Evolutionary conservation across 2,113 vertebrate genomes (phyloP).

Genomic region (Eira barbara): DNA sequence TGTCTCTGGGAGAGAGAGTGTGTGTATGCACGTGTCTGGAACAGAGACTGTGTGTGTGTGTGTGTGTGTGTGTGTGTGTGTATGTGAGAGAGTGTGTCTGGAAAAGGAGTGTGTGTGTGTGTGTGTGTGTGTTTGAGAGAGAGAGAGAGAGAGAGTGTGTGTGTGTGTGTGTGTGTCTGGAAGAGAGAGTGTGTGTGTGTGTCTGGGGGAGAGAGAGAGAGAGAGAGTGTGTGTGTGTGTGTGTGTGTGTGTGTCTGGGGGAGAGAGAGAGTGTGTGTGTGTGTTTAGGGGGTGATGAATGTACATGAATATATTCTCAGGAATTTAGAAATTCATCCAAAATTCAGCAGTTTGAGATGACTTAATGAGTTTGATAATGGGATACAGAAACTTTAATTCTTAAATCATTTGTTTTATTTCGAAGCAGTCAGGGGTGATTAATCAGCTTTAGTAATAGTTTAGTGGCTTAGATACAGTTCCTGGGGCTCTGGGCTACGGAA

Average conservation of each 20-base stretch:
- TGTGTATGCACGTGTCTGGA: too few relatives aligned
- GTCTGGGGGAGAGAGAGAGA: background rate
- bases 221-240: conserved; percentile 4
- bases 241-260: background rate
- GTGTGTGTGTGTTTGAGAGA: background rate
- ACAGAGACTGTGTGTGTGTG: background rate
- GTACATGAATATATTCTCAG: conserved; percentile 66
- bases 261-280: background rate
- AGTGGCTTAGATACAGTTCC: conserved; percentile 2
- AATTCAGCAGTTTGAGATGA: conserved; percentile 62
- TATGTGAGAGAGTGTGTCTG: background rate
- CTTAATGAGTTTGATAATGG: conserved; percentile 74
- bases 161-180: background rate
- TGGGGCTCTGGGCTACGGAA: background rate
- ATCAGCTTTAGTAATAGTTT: conserved; percentile 40
- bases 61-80: background rate
- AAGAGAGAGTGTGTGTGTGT: background rate
- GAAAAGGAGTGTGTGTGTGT: conserved; percentile 14
- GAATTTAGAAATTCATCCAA: conserved; percentile 72
- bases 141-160: background rate
- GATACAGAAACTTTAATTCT: conserved; percentile 72
- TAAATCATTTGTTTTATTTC: conserved; percentile 76
- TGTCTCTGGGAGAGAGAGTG: background rate
- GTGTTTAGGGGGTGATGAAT: background rate
- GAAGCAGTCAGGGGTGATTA: conserved; percentile 66